Conservation (phyloP, 2,888 invertebrate species). For the Pharmacophagus antenor region DNA sequence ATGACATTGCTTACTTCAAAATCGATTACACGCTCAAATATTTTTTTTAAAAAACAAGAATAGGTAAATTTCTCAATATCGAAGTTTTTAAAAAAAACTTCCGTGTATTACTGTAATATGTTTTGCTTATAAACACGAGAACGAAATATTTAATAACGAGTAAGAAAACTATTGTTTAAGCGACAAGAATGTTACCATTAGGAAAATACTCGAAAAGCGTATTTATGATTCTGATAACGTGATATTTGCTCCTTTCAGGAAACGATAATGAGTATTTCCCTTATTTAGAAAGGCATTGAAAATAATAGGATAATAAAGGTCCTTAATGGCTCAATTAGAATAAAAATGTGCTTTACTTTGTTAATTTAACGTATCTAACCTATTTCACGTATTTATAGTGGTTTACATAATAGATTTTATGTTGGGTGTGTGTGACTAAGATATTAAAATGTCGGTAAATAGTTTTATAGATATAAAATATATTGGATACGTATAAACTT, state of each 20-base stretch:
- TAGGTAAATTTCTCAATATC: too few species aligned
- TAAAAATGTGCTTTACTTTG: constrained; percentile 7
- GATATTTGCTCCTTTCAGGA: constrained; percentile 2
- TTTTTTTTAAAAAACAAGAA: too few species aligned
- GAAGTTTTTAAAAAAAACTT: too few species aligned
- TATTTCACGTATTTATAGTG: constrained; percentile 4
- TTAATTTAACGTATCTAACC: constrained; percentile 15
- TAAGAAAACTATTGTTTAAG: too few species aligned
- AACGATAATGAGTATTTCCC: constrained; percentile 24
- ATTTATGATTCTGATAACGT: constrained; percentile 21
- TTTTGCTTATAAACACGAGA: too few species aligned
- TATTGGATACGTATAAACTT: too few species aligned
- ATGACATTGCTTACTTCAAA: too few species aligned
- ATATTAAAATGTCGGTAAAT: background rate
- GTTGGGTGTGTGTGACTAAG: background rate
- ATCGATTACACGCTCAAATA: too few species aligned
- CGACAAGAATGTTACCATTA: constrained; percentile 1
- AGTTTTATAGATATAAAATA: background rate
- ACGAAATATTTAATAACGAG: too few species aligned
- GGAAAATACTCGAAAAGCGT: constrained; percentile 4
- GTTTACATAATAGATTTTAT: constrained; percentile 3
- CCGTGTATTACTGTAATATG: too few species aligned
- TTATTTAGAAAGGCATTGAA: constrained; percentile 19
- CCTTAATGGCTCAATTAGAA: constrained; percentile 21
- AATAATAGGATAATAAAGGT: constrained; percentile 21